Base-by-base conservation (phyloP, 2,888 invertebrate species). In the Gari tellinella region DNA sequence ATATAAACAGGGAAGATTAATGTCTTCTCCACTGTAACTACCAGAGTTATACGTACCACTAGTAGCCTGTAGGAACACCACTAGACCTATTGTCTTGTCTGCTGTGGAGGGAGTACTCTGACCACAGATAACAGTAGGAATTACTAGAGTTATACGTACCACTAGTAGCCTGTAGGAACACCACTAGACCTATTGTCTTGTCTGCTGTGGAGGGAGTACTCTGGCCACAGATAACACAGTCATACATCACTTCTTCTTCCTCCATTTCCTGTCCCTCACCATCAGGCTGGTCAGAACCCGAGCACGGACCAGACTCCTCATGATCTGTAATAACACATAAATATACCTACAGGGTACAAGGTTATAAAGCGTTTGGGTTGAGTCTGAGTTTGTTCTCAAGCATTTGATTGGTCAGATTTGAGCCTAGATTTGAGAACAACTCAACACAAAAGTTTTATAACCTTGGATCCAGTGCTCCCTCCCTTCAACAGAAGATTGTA, bases 141-240 rank as follows among this genome's bases (percentile, higher is more conserved):
- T n/a, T n/a, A n/a, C n/a, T n/a, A 4, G 14, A 43, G 25, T 49
- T 19, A 15, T 17, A 63, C 89, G 80, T 64, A 92, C 92, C 96
- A 85, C 97, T 97, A 49, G 97, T 97, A 25, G 97, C 95, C 82
- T 93, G 93, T n/a, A 98, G 94, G 62, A 98, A 93, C 55, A 97
- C 97, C 2, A 97, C 97, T 49, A 98, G 93, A 0, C 98, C 98
- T 91, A 99, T 95, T 1, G 96, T 96, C 90, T 95, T 95, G 15
- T 95, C 94, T 80, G 95, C 95, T 0, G 95, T 95, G 88, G 97
- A 96, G 21, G 97, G 95, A 40, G 96, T 95, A 72, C 96, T 96
- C 90, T 96, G 96, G 93, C 96, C 97, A 92, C 99, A 99, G 86
- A 99, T 99, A 77, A 97, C 97, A 93, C 99, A 99, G 92, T 97